Evolutionary conservation across 2,888 invertebrate genomes (phyloP), one percentile per base, ranked within the genome.

Genomic region (Cosmia trapezina): DNA sequence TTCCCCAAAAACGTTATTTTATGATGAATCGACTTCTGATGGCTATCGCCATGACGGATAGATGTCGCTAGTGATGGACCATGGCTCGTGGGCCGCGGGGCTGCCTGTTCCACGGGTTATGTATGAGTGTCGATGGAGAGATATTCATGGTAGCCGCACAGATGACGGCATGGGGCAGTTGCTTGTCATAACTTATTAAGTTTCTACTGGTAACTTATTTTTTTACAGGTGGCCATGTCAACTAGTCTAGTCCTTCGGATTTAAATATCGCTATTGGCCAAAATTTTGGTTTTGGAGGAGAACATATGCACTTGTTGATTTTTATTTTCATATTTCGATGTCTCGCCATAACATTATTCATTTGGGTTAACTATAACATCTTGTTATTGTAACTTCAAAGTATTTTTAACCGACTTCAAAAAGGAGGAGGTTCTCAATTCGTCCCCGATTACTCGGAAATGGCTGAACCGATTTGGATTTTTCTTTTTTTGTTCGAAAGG

Each of bases 31-130:
- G 86, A 60, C 54, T 70, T 71, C 22, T 60, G 91, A 91, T 91
- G 82, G 76, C 86, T 90, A 91, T 91, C 91, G 47, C 28, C 2
- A 81, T 89, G 91, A 91, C 87, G 88, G 82, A 89, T 89, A 83
- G 87, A 81, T 86, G 86, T 86, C 87, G 84, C 85, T 84, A 64
- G 81, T 86, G 87, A 87, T 84, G 83, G 83, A 76, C 64, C 17
- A 57, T 45, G 57, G 60, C 22, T 17, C 76, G 19, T 19, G 45
- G 41, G 45, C 7, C 56, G 6, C 49, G 70, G 64, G 74, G 37
- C 37, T 37, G 37, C 33, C 47, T 71, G 62, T 45, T 56, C 66
- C 73, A 64, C 61, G 59, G 66, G 63, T 75, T 80, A 80, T 81
- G 73, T 71, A 80, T 83, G 68, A 73, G 22, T 70, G 6, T 22